Conservation (phyloP, 2,888 invertebrate species). For the Chouioia cunea region DNA sequence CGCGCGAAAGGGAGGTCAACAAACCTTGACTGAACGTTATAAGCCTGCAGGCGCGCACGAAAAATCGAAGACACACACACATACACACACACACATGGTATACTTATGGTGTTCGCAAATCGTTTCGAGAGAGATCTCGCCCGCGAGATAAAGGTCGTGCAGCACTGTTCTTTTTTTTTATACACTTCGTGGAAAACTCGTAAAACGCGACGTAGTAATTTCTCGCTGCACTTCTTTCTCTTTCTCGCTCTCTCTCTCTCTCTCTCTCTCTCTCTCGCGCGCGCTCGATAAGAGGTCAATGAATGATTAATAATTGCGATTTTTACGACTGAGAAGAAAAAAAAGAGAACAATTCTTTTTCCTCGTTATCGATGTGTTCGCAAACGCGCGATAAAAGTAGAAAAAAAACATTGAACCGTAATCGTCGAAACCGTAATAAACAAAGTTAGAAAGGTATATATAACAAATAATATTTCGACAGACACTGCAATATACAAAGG, state of each 20-base stretch:
- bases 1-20: neutral
- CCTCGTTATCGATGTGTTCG: too few species aligned
- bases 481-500: too few species aligned
- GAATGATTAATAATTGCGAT: slow-evolving; percentile 6
- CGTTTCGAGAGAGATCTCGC: neutral
- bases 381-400: too few species aligned
- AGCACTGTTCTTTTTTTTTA: neutral
- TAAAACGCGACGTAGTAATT: slow-evolving; percentile 27
- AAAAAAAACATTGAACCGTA: too few species aligned
- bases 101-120: too few species aligned
- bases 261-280: neutral
- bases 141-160: slow-evolving; percentile 10
- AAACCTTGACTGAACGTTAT: neutral
- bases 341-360: too few species aligned
- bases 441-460: too few species aligned
- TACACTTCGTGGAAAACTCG: slow-evolving; percentile 41
- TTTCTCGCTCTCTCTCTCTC: neutral
- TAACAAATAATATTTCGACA: too few species aligned
- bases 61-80: slow-evolving; percentile 11
- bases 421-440: too few species aligned
- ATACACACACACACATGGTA: neutral
- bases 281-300: slow-evolving; percentile 37
- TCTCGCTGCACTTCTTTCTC: neutral
- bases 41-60: slow-evolving; percentile 2
- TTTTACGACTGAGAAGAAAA: too few species aligned